phyloP scores from a whole-genome alignment of 2,797 vertebrate species.

The Danio choprae region DNA sequence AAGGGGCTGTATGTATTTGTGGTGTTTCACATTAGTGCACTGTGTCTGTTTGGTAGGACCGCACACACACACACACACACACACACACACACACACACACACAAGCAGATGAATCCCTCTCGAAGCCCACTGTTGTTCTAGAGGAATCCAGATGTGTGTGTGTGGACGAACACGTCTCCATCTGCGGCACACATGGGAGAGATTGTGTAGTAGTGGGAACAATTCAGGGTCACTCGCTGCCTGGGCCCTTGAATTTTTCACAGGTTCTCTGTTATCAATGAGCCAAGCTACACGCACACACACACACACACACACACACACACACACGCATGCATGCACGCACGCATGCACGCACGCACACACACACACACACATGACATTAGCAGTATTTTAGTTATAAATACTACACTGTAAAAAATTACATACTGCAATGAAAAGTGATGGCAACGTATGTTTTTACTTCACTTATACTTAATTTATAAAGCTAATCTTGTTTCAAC shows the following conservation, averaged over 20 bases:
- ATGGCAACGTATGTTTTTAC: too few species aligned
- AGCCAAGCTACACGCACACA: slow-evolving; percentile 33
- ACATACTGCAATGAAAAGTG: too few species aligned
- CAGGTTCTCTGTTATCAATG: slow-evolving; percentile 55
- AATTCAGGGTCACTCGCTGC: slow-evolving; percentile 62
- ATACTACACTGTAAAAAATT: too few species aligned
- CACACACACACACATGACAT: neutral
- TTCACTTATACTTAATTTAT: too few species aligned
- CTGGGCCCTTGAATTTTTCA: slow-evolving; percentile 56
- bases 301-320: slow-evolving; percentile 18
- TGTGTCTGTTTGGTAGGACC: slow-evolving; percentile 12
- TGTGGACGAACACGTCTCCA: slow-evolving; percentile 54
- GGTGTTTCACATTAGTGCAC: neutral
- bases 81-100: neutral
- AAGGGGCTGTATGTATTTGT: slow-evolving; percentile 9
- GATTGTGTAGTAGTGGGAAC: slow-evolving; percentile 57
- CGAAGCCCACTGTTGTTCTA: slow-evolving; percentile 44
- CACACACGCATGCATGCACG: neutral
- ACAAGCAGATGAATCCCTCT: slow-evolving; percentile 52
- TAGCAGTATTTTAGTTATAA: too few species aligned
- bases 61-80: slow-evolving; percentile 4
- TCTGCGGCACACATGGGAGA: slow-evolving; percentile 66
- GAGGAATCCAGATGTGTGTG: slow-evolving; percentile 55
- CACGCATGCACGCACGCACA: too few species aligned
- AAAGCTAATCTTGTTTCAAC: too few species aligned